Conservation (phyloP, 2,113 vertebrate genomes). For the Balaeniceps rex region DNA sequence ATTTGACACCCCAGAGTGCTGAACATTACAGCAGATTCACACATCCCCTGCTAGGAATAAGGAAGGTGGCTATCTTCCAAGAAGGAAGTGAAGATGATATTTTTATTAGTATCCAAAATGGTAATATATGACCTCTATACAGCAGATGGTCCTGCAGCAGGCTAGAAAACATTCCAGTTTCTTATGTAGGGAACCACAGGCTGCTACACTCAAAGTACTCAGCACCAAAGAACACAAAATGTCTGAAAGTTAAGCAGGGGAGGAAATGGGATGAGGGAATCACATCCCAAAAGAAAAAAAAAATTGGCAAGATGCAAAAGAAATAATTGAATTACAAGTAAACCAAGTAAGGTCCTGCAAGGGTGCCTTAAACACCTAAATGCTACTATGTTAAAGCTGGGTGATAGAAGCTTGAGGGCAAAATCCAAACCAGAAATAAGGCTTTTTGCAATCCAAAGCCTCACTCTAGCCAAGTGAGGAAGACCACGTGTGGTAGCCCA, state of each 20-base stretch:
- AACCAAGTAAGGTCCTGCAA: not conserved
- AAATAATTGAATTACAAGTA: not conserved
- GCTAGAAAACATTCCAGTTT: not conserved
- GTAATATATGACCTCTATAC: not conserved
- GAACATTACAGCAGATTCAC: not conserved
- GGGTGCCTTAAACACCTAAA: not conserved
- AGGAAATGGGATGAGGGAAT: not conserved
- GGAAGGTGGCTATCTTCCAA: not conserved
- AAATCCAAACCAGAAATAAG: not conserved
- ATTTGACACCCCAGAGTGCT: not conserved
- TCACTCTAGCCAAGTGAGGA: not conserved
- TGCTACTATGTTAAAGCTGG: rapidly evolving
- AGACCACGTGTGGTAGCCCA: not conserved
- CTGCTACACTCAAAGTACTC: not conserved
- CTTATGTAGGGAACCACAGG: not conserved
- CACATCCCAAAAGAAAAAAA: not conserved
- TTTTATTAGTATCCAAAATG: not conserved
- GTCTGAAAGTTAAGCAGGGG: not conserved
- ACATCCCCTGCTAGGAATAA: not conserved
- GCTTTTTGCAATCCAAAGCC: not conserved
- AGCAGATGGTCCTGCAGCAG: not conserved
- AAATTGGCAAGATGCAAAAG: not conserved
- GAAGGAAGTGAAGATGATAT: not conserved
- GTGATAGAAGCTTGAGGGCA: not conserved
- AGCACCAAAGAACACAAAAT: not conserved